phyloP scores from a whole-genome alignment of 92 coral and sea anemone species.

The Heteractis magnifica region DNA sequence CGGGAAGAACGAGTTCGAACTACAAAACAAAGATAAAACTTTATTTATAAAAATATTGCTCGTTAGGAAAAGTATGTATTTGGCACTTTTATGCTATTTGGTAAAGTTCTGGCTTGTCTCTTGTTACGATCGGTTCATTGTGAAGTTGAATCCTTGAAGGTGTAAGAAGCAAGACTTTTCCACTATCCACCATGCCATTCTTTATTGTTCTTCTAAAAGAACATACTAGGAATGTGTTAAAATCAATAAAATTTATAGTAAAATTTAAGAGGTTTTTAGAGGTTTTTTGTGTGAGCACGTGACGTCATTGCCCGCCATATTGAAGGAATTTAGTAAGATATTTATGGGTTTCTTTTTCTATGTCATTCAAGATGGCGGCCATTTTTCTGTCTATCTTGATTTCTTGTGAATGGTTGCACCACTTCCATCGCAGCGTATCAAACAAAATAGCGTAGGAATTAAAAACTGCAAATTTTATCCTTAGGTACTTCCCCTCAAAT shows the following conservation, averaged over 20 bases:
- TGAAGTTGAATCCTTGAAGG: neutral
- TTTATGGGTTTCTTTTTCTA: too few relatives aligned
- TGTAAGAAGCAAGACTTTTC: neutral
- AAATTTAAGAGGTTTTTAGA: neutral
- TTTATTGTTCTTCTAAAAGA: neutral
- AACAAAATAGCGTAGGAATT: too few relatives aligned
- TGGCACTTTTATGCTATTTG: neutral
- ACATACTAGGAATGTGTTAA: neutral
- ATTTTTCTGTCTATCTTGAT: neutral
- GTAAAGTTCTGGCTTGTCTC: conserved; percentile 3
- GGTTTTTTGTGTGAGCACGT: neutral
- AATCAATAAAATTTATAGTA: conserved; percentile 8
- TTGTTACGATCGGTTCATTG: neutral
- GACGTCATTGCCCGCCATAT: neutral
- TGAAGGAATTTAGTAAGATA: neutral
- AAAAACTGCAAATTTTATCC: too few relatives aligned
- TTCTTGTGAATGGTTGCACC: neutral
- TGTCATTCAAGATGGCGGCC: neutral
- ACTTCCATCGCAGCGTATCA: neutral
- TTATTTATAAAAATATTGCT: conserved; percentile 10
- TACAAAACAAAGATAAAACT: conserved; percentile 3
- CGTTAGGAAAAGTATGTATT: neutral
- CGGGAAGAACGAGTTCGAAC: neutral
- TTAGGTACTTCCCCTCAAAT: too few relatives aligned
- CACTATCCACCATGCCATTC: neutral